phyloP scores from a whole-genome alignment of 2,113 vertebrate species.

The Neopipo cinnamomea region DNA sequence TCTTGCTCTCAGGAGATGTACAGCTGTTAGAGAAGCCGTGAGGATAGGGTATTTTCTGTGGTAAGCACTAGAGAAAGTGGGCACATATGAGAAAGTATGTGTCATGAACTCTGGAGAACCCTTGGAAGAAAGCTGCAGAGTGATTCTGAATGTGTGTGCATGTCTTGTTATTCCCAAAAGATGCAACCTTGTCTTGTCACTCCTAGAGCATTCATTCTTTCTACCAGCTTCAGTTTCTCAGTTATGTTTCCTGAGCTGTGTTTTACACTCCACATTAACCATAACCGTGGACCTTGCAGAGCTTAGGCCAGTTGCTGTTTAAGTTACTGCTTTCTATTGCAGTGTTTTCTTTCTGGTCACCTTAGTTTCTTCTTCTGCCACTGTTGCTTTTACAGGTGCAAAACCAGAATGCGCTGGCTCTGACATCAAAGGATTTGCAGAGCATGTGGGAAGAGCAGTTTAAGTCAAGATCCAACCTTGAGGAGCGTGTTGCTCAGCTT shows the following conservation, averaged over 20 bases:
- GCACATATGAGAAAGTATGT: neutral
- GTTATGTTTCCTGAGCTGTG: neutral
- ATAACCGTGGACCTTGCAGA: neutral
- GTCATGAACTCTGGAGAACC: neutral
- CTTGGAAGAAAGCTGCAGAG: neutral
- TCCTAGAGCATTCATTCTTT: neutral
- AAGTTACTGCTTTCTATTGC: neutral
- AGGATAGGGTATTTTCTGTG: neutral
- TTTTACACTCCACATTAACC: neutral
- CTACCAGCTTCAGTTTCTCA: neutral
- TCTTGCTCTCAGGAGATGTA: neutral
- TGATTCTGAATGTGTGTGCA: neutral
- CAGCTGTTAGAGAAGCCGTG: neutral
- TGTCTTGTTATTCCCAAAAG: neutral
- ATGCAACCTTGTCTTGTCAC: neutral
- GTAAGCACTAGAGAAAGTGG: neutral
- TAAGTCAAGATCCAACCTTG: constrained; percentile 79
- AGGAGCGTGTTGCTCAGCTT: constrained; percentile 78
- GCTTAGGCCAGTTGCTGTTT: neutral
- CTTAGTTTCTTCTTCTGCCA: neutral
- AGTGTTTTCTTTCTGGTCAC: neutral
- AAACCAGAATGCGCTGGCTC: constrained; percentile 77
- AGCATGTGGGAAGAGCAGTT: constrained; percentile 84
- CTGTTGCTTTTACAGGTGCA: constrained; percentile 70
- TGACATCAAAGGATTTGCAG: constrained; percentile 79